Conservation (phyloP, 2,888 invertebrate species). For the Monochamus alternatus region DNA sequence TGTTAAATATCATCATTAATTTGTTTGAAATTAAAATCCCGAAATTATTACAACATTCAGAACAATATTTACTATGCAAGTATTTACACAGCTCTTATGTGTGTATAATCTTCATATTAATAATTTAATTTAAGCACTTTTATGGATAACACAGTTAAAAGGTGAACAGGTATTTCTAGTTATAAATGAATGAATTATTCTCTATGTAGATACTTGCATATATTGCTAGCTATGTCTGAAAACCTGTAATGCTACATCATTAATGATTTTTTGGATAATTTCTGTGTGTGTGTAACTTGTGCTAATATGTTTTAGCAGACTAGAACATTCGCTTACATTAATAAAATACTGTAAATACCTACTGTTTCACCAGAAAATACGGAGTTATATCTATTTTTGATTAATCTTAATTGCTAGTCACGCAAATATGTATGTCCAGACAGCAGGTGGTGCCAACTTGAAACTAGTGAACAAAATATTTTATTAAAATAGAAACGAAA, state of each 20-base stretch:
- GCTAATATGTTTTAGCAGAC: neutral
- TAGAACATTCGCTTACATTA: neutral
- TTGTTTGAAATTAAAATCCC: too few relatives aligned
- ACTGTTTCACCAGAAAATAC: neutral
- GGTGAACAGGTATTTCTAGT: constrained; percentile 10
- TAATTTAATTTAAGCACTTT: neutral
- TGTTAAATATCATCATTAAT: too few relatives aligned
- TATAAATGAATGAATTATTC: neutral
- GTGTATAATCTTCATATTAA: neutral
- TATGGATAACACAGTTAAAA: neutral
- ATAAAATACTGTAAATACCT: neutral
- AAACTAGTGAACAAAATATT: neutral
- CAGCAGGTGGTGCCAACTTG: constrained; percentile 4
- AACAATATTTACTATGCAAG: neutral
- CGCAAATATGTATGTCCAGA: constrained; percentile 8
- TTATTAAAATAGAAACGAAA: neutral
- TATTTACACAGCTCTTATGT: neutral
- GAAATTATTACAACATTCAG: too few relatives aligned
- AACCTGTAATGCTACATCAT: neutral
- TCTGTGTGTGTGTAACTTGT: neutral
- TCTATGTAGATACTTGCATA: neutral
- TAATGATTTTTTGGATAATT: neutral
- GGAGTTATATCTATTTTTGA: constrained; percentile 1
- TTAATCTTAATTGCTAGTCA: constrained; percentile 8
- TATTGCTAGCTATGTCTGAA: neutral